Evolutionary conservation across 2,888 invertebrate species (phyloP).

Genomic region (Aporophyla lueneburgensis): DNA sequence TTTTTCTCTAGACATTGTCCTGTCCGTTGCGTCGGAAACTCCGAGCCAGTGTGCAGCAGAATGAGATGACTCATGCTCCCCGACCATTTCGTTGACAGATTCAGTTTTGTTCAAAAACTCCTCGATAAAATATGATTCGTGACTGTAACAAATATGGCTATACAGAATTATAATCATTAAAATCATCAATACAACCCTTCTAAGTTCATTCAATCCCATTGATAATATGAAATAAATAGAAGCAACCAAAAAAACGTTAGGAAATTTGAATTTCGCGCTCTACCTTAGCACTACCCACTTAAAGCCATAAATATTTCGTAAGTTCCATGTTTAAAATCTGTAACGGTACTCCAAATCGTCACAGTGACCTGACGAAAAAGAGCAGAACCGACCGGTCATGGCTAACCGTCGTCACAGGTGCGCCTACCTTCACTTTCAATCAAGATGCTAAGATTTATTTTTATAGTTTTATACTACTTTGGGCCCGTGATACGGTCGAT

Average conservation of each 20-base stretch:
- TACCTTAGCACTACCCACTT: too few species aligned
- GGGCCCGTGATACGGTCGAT: slow-evolving; percentile 41
- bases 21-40: slow-evolving; percentile 72
- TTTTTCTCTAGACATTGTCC: slow-evolving; percentile 84
- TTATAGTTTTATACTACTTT: slow-evolving; percentile 72
- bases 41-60: slow-evolving; percentile 45
- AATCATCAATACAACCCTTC: too few species aligned
- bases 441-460: slow-evolving; percentile 79
- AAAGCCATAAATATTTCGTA: slow-evolving; percentile 63
- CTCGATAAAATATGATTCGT: too few species aligned
- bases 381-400: slow-evolving; percentile 83
- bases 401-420: slow-evolving; percentile 83
- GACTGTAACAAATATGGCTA: too few species aligned
- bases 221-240: too few species aligned
- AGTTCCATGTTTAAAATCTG: slow-evolving; percentile 71
- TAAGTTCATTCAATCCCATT: too few species aligned
- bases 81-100: slow-evolving; percentile 61
- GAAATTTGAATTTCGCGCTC: too few species aligned
- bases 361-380: slow-evolving; percentile 85
- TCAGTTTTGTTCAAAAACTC: slow-evolving; percentile 60
- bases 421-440: slow-evolving; percentile 87
- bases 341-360: slow-evolving; percentile 83
- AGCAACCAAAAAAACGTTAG: too few species aligned
- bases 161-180: too few species aligned
- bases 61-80: slow-evolving; percentile 66